Conservation (phyloP, 2,888 invertebrate species). For the Ellobium chinense region DNA sequence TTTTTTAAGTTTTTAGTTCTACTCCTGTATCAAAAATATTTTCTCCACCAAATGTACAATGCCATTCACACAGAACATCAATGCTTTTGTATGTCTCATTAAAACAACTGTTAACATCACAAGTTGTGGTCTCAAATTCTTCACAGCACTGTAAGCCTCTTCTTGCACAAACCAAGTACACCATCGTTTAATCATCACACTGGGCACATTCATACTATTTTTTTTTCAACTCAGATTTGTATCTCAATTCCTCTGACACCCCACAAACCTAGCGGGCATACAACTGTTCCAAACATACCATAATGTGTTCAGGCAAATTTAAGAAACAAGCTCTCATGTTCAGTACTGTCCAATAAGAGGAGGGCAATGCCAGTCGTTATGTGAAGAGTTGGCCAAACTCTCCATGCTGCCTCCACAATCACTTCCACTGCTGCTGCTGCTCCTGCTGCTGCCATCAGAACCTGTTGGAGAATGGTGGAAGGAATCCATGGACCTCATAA, state of each 20-base stretch:
- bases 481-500: slow-evolving; percentile 3
- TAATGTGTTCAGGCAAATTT: no score
- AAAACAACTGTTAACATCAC: neutral
- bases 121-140: neutral
- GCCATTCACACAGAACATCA: slow-evolving; percentile 19
- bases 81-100: neutral
- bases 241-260: no score
- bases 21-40: neutral
- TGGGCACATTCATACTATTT: no score
- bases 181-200: no score
- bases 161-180: no score
- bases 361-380: slow-evolving; percentile 7
- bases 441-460: slow-evolving; percentile 28
- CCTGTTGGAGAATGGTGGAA: slow-evolving; percentile 35
- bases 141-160: slow-evolving; percentile 37
- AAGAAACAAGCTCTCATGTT: no score
- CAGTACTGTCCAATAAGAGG: slow-evolving; percentile 38
- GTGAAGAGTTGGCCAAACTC: slow-evolving; percentile 1
- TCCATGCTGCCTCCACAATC: slow-evolving; percentile 42
- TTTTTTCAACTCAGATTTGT: no score
- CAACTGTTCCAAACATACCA: no score
- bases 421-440: slow-evolving; percentile 34
- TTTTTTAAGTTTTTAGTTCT: neutral
- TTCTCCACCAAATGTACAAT: slow-evolving; percentile 17
- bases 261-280: no score